Base-by-base conservation (phyloP, 2,797 vertebrate genomes). In the Petrocephalus schoutedeni region DNA sequence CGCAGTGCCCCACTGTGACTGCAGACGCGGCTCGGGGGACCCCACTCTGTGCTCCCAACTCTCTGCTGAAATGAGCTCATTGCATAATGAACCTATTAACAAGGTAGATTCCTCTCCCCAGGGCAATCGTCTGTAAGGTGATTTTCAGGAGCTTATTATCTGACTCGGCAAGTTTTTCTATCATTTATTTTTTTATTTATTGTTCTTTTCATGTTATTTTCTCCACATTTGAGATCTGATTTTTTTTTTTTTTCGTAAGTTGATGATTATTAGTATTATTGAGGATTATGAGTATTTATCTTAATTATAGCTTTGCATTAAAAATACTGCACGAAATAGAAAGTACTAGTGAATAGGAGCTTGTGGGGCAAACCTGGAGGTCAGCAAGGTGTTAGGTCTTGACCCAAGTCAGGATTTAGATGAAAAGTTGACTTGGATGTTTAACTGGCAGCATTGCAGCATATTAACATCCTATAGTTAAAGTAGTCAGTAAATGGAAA, bases 31-130 rank as follows among this genome's bases (percentile, higher is more conserved):
- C 83, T 3, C 83, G 6, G 53, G 23, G 28, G 84, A 41, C 84
- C 23, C 0, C 56, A n/a, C 53, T 57, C 12, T 45, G 21, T 14
- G 6, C 28, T 23, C 19, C 54, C 32, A 56, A 4, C 21, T 36
- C 53, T 85, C 84, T 53, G 54, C 51, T 28, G 23, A 19, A 12
- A 19, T 58, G 36, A 19, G 56, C 32, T 85, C 84, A 58, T 58
- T 57, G 84, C 84, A 57, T 85, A 85, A 85, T 85, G 84, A 85
- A 85, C 84, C 54, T 85, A 36, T 85, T 85, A 57, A 36, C 23
- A 19, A 2, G 53, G 56, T 85, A 57, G 84, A 85, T 85, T 85
- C 84, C 56, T 32, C 53, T 85, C 84, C 54, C 84, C 32, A 1
- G 56, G 84, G 53, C 84, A 19, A 4, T 23, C 51, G n/a, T 58